These are phyloP conservation scores for Thalassarche chlororhynchos DNA, from an alignment of 2,113 vertebrate species.

Conservation along the genomic window DNA sequence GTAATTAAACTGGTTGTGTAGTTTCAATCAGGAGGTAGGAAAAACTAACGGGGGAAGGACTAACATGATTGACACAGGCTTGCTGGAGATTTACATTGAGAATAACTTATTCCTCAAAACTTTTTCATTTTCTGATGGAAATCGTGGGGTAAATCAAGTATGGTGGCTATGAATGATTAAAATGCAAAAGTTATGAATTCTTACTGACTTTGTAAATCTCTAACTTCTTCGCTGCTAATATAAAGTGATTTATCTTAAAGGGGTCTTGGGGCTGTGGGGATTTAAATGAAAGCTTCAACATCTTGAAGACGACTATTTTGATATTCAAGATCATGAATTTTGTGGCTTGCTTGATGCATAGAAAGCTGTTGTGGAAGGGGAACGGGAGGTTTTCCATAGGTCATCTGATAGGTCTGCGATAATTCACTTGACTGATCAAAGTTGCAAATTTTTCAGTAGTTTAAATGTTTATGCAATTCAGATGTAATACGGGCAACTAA, in stretches of 20 bases:
- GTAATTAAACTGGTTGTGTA: constrained; percentile 62
- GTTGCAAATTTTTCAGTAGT: background rate
- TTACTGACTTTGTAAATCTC: constrained; percentile 73
- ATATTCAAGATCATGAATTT: background rate
- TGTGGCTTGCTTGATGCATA: background rate
- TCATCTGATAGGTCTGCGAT: background rate
- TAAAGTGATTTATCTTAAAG: constrained; percentile 40
- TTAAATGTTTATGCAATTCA: background rate
- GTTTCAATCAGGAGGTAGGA: constrained; percentile 41
- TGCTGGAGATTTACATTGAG: constrained; percentile 72
- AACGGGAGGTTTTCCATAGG: background rate
- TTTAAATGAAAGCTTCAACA: constrained; percentile 47
- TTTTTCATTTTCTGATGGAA: constrained; percentile 66
- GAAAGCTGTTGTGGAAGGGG: background rate
- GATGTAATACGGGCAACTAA: background rate
- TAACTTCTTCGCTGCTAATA: constrained; percentile 46
- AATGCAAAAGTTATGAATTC: constrained; percentile 70
- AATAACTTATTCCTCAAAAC: constrained; percentile 76
- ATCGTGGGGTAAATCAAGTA: constrained; percentile 71
- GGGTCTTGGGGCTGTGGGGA: background rate
- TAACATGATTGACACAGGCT: constrained; percentile 70
- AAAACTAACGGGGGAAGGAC: constrained; percentile 3
- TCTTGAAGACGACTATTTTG: background rate
- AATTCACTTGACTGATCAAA: background rate
- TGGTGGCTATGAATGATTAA: constrained; percentile 67